These are phyloP conservation scores for Trachurus trachurus DNA, from an alignment of 2,797 vertebrate genomes.

Conservation along the genomic window DNA sequence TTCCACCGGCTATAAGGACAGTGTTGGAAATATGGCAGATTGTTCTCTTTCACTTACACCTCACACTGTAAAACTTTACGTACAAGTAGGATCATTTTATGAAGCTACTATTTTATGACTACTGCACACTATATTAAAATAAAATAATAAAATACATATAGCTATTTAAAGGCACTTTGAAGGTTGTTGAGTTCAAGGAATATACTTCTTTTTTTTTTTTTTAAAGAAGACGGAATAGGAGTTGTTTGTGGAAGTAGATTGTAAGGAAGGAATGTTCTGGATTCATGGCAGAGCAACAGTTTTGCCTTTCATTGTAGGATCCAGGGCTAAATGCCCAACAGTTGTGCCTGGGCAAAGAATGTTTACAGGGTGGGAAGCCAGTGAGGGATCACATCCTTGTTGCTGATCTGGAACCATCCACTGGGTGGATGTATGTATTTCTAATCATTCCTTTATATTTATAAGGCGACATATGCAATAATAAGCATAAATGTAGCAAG, in stretches of 20 bases:
- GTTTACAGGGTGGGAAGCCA: conserved; percentile 12
- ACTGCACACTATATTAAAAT: too few species aligned
- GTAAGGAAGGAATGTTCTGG: background rate
- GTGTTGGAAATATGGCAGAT: conserved; percentile 11
- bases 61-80: background rate
- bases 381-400: background rate
- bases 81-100: background rate
- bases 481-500: too few species aligned
- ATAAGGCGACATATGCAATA: too few species aligned
- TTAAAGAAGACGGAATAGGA: background rate
- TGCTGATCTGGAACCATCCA: too few species aligned
- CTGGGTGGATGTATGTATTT: too few species aligned
- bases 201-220: background rate
- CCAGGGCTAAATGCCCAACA: background rate
- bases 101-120: too few species aligned
- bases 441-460: too few species aligned
- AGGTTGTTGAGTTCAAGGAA: background rate
- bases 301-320: background rate
- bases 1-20: conserved; percentile 48
- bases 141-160: background rate
- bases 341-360: background rate
- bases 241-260: background rate
- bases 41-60: background rate
- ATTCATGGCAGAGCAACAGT: background rate
- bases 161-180: background rate